These are phyloP conservation scores for Drosophila kikkawai DNA, from an alignment of 1,140 invertebrate species.

Conservation along the genomic window DNA sequence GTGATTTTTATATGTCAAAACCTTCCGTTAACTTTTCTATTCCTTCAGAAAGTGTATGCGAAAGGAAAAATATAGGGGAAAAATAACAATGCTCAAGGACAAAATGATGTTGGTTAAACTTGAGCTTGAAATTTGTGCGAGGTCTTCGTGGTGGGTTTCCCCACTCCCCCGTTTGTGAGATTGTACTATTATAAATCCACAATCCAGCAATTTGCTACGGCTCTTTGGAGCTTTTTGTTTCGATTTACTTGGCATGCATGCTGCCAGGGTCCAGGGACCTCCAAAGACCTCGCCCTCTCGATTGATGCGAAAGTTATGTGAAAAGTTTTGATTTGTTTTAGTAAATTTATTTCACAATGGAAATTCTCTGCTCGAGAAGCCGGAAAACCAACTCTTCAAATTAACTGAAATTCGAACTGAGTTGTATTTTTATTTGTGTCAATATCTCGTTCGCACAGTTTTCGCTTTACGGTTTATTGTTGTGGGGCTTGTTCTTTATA, in stretches of 20 bases:
- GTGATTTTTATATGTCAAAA: not conserved
- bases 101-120: conserved; percentile 53
- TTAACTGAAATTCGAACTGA: conserved; percentile 73
- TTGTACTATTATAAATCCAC: conserved; percentile 56
- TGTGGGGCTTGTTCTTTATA: conserved; percentile 28
- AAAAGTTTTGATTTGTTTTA: conserved; percentile 83
- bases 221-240: conserved; percentile 49
- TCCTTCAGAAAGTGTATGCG: not conserved
- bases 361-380: conserved; percentile 30
- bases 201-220: conserved; percentile 51
- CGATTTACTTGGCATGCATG: conserved; percentile 64
- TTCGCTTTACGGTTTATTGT: conserved; percentile 47
- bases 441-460: conserved; percentile 41
- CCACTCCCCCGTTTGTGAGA: not conserved
- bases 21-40: not conserved
- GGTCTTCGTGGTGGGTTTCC: conserved; percentile 6
- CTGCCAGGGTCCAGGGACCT: not conserved
- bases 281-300: conserved; percentile 3
- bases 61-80: not conserved
- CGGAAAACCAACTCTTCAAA: conserved; percentile 52
- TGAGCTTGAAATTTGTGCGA: conserved; percentile 59
- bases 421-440: conserved; percentile 39
- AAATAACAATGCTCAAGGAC: conserved; percentile 38
- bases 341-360: conserved; percentile 74
- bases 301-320: conserved; percentile 80